phyloP scores from a whole-genome alignment of 2,113 vertebrate species.

The Megaceryle maxima region DNA sequence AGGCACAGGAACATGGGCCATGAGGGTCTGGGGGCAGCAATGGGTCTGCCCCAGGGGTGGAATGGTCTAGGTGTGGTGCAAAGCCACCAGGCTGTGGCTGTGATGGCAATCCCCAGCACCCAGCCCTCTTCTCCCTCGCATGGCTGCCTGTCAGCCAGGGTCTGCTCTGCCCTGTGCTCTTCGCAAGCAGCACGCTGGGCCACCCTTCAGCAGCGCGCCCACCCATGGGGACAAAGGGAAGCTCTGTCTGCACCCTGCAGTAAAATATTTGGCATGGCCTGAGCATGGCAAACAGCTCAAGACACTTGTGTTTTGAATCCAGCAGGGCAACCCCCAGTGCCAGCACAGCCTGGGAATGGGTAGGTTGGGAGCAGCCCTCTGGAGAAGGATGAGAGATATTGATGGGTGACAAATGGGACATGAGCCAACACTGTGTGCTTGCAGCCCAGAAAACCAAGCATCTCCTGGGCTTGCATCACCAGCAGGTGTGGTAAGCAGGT shows the following conservation, averaged over 20 bases:
- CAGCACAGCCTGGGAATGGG: not conserved
- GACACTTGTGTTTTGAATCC: not conserved
- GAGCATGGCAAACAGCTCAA: not conserved
- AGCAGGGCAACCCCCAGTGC: not conserved
- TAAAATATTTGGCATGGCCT: not conserved
- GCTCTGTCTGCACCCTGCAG: not conserved
- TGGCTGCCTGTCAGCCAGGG: not conserved
- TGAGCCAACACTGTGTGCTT: fast-evolving
- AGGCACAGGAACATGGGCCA: fast-evolving
- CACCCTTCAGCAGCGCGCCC: not conserved
- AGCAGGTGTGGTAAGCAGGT: not conserved
- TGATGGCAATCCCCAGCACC: not conserved
- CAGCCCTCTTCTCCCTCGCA: not conserved
- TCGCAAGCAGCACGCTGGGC: not conserved
- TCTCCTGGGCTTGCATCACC: not conserved
- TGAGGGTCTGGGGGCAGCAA: fast-evolving
- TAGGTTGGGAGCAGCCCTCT: not conserved
- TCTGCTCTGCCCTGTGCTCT: not conserved
- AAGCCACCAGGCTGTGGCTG: not conserved
- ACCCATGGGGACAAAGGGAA: not conserved
- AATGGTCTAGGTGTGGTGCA: too few relatives aligned
- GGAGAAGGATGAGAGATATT: not conserved
- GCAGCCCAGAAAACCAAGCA: not conserved
- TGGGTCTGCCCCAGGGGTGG: fast-evolving
- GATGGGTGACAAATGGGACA: not conserved